These are phyloP conservation scores for Prinia subflava DNA, from an alignment of 2,113 vertebrate genomes.

Conservation along the genomic window DNA sequence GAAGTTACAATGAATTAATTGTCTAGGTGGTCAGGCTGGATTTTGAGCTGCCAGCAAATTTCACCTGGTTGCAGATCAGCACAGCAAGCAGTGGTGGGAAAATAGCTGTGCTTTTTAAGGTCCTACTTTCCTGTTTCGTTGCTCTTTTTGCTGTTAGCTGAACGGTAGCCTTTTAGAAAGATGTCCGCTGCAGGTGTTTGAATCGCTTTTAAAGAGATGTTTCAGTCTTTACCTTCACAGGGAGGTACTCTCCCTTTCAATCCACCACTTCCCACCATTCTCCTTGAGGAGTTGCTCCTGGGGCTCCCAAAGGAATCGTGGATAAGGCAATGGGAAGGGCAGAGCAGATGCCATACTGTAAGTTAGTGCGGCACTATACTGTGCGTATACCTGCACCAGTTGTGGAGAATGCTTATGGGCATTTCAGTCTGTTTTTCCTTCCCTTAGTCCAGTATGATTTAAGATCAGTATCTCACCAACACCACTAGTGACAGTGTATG, in stretches of 20 bases:
- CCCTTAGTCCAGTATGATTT: background rate
- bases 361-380: rapidly evolving
- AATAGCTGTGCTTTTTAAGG: background rate
- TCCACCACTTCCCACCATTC: background rate
- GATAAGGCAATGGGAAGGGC: background rate
- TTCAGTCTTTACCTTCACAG: background rate
- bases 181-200: background rate
- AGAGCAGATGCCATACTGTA: background rate
- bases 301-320: background rate
- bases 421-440: background rate
- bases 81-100: background rate
- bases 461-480: background rate
- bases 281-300: background rate
- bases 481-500: background rate
- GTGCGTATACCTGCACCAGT: too few relatives aligned
- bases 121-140: background rate
- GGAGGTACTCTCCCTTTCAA: background rate
- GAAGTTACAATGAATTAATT: background rate
- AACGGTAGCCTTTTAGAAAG: background rate
- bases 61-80: background rate
- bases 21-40: background rate
- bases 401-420: background rate
- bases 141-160: background rate
- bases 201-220: rapidly evolving
- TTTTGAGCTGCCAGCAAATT: background rate